Evolutionary conservation across 2,113 vertebrate species (phyloP).

Genomic region (Chaetorhynchus papuensis): DNA sequence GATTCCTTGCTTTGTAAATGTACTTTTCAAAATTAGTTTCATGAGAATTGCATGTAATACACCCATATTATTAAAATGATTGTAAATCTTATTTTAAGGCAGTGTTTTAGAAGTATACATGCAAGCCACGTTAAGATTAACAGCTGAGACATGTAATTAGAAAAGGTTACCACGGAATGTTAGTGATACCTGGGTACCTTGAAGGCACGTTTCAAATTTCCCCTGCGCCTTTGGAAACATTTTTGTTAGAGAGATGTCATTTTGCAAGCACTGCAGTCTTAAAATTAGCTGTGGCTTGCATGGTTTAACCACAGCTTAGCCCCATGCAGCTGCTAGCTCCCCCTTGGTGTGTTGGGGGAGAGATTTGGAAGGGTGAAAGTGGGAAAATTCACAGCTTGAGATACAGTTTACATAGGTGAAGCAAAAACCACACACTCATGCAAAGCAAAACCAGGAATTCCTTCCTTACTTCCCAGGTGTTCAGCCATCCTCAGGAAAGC

Average conservation of each 20-base stretch:
- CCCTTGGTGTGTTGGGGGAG: not conserved
- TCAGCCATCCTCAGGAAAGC: not conserved
- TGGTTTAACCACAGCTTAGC: not conserved
- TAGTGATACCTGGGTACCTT: fast-evolving
- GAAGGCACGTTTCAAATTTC: not conserved
- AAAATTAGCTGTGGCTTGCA: not conserved
- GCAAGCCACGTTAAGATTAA: fast-evolving
- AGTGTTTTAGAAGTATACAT: not conserved
- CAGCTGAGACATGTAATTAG: not conserved
- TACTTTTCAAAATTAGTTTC: not conserved
- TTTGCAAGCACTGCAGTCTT: not conserved
- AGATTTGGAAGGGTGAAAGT: not conserved
- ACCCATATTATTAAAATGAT: not conserved
- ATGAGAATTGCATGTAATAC: not conserved
- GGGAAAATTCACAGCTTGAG: not conserved
- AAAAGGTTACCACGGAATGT: fast-evolving
- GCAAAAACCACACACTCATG: not conserved
- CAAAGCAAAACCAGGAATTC: not conserved
- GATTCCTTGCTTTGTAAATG: not conserved
- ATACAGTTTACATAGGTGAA: not conserved
- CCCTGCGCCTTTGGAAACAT: not conserved
- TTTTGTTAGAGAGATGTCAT: not conserved
- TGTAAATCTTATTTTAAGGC: not conserved
- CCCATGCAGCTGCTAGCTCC: not conserved
- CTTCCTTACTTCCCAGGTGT: not conserved